Evolutionary conservation across 2,113 vertebrate genomes (phyloP).

Genomic region (Apodemus speciosus): DNA sequence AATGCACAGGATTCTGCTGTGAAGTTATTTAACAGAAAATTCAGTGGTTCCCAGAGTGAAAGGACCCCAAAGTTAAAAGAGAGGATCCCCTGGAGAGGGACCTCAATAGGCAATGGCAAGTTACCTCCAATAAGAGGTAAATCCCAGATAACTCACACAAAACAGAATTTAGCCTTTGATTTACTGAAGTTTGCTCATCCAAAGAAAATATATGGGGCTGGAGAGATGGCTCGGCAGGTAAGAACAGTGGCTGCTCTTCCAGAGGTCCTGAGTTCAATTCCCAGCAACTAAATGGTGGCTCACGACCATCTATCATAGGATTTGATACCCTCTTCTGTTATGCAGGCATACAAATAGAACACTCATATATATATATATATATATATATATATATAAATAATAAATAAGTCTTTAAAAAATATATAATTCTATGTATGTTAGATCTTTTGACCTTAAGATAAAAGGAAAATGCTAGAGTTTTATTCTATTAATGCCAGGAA

Average conservation of each 20-base stretch:
- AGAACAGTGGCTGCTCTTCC: too few species aligned
- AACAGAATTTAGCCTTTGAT: not conserved
- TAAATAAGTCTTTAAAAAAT: not conserved
- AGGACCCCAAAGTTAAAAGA: not conserved
- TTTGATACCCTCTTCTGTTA: too few species aligned
- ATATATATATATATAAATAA: too few species aligned
- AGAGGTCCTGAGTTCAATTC: too few species aligned
- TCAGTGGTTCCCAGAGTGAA: not conserved
- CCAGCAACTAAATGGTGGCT: too few species aligned
- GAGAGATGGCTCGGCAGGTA: too few species aligned
- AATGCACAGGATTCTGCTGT: not conserved
- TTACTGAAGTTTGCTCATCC: rapidly evolving
- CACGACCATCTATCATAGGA: too few species aligned
- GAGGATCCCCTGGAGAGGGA: not conserved
- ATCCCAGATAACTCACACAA: not conserved
- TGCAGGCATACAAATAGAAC: too few species aligned
- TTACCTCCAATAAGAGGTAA: too few species aligned
- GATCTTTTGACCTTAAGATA: not conserved
- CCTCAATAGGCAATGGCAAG: not conserved
- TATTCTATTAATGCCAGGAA: rapidly evolving
- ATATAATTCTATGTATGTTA: not conserved
- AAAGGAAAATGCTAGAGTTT: not conserved
- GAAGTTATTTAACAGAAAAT: not conserved
- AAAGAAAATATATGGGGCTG: not conserved
- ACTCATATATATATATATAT: too few species aligned